A percentile compares a stretch with the other conserved stretches of the same genome.
Conservation (phyloP, 2,888 invertebrate genomes). For the Phortica magna region DNA sequence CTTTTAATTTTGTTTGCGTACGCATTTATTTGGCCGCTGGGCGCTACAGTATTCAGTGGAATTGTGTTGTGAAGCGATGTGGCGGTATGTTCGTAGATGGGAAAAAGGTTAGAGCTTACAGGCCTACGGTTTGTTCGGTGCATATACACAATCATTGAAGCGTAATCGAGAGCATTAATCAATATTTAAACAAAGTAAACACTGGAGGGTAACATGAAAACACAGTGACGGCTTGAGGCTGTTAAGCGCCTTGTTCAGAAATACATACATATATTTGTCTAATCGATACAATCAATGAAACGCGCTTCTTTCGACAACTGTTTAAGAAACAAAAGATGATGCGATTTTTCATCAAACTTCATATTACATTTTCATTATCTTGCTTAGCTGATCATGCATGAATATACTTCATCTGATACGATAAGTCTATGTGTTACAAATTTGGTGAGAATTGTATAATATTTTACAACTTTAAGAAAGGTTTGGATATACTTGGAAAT, state of each 20-base stretch:
- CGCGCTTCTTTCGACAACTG: no score
- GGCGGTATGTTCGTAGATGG: no score
- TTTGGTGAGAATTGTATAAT: neutral
- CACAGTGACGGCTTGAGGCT: neutral
- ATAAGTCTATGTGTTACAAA: no score
- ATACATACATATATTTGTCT: neutral
- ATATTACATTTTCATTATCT: neutral
- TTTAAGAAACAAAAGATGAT: neutral
- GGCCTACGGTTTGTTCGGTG: neutral
- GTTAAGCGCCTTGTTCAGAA: no score
- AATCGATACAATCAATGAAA: neutral
- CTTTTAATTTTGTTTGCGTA: slow-evolving; percentile 23
- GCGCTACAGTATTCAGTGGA: neutral
- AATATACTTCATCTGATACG: neutral
- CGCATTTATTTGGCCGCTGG: slow-evolving; percentile 2
- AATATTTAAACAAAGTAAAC: neutral
- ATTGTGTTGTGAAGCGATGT: neutral
- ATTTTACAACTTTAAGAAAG: no score
- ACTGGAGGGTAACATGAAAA: neutral
- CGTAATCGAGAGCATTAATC: neutral
- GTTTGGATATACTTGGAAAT: no score
- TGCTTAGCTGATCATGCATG: no score
- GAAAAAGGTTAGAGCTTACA: neutral
- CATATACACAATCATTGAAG: neutral
- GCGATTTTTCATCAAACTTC: neutral